phyloP scores from a whole-genome alignment of 2,888 invertebrate species.

The Hydroisotoma schaefferi region DNA sequence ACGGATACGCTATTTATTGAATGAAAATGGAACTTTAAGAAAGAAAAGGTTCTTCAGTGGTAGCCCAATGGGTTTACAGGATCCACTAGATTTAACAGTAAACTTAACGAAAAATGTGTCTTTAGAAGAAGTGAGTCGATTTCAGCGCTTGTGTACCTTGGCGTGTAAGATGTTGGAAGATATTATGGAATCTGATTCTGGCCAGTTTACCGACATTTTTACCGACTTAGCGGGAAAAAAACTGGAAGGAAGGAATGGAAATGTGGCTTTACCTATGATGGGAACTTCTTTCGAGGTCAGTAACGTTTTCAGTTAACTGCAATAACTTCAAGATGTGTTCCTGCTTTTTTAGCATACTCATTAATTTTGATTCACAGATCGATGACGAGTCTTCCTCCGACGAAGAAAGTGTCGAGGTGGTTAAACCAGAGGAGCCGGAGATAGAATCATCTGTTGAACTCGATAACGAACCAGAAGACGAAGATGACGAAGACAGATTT shows the following conservation, averaged over 20 bases:
- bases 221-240: too few species aligned
- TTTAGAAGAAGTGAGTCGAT: conserved; percentile 18
- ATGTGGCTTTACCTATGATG: too few species aligned
- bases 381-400: background rate
- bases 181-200: conserved; percentile 20
- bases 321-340: too few species aligned
- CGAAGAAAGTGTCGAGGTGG: background rate
- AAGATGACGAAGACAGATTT: background rate
- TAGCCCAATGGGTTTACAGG: conserved; percentile 22
- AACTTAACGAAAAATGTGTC: conserved; percentile 19
- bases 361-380: background rate
- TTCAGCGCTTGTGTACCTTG: conserved; percentile 19
- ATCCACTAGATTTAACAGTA: conserved; percentile 25
- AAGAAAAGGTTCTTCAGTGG: conserved; percentile 15
- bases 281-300: too few species aligned
- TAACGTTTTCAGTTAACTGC: too few species aligned
- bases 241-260: background rate
- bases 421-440: background rate
- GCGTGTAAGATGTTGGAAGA: conserved; percentile 16
- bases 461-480: conserved; percentile 1
- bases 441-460: conserved; percentile 5
- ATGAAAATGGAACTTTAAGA: conserved; percentile 14
- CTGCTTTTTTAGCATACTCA: background rate
- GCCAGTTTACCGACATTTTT: conserved; percentile 29
- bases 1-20: conserved; percentile 17